These are phyloP conservation scores for Chaetodon trifasciatus DNA, from an alignment of 2,797 vertebrate genomes.

Conservation along the genomic window DNA sequence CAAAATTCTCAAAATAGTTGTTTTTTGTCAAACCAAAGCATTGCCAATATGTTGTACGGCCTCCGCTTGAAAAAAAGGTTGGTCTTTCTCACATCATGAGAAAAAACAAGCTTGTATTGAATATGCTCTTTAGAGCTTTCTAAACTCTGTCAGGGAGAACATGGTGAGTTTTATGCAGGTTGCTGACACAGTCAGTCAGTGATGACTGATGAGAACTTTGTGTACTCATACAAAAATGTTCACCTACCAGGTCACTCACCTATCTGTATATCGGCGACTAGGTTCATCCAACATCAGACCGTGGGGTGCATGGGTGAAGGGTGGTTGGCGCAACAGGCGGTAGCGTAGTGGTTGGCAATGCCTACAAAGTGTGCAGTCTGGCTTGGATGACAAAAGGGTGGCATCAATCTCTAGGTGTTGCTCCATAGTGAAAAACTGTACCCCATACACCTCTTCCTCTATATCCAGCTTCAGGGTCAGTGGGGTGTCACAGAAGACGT, in stretches of 20 bases:
- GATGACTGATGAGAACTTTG: not conserved
- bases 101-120: slow-evolving; percentile 8
- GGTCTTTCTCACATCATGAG: slow-evolving; percentile 4
- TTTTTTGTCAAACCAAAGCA: slow-evolving; percentile 11
- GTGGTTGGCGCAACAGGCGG: slow-evolving; percentile 91
- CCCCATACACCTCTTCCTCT: slow-evolving; percentile 90
- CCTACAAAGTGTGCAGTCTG: slow-evolving; percentile 86
- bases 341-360: slow-evolving; percentile 91
- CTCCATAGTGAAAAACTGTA: slow-evolving; percentile 97
- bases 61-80: not conserved
- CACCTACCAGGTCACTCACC: slow-evolving; percentile 86
- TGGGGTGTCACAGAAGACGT: slow-evolving; percentile 95
- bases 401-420: slow-evolving; percentile 97
- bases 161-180: not conserved
- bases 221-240: slow-evolving; percentile 24
- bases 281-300: slow-evolving; percentile 88
- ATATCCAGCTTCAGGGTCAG: slow-evolving; percentile 92
- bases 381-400: slow-evolving; percentile 92
- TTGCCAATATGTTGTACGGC: not conserved
- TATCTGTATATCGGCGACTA: slow-evolving; percentile 90
- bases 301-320: slow-evolving; percentile 84
- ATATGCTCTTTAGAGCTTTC: not conserved
- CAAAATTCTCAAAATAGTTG: too few species aligned
- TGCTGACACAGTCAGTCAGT: not conserved
- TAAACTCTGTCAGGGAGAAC: not conserved